Conservation (phyloP, 1,140 invertebrate genomes). For the Oryzaephilus surinamensis region DNA sequence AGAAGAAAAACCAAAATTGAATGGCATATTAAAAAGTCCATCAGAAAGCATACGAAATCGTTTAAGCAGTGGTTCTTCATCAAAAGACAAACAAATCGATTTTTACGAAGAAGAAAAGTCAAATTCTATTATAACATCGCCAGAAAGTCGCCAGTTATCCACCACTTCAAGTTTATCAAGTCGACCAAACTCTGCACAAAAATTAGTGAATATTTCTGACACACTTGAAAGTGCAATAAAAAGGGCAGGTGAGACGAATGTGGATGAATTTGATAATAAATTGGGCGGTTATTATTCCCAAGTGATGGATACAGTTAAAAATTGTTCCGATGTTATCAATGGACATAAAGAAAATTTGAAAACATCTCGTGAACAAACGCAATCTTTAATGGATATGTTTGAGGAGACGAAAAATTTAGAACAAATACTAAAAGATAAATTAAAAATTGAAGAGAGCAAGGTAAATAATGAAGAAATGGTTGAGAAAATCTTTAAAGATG, state of each 20-base stretch:
- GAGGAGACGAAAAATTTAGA: constrained; percentile 36
- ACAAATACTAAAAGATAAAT: too few relatives aligned
- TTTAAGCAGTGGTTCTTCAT: background rate
- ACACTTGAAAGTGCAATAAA: too few relatives aligned
- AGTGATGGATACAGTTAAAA: constrained; percentile 40
- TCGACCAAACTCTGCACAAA: constrained; percentile 11
- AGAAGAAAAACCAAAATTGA: background rate
- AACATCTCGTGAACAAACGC: constrained; percentile 34
- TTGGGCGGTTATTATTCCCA: constrained; percentile 37
- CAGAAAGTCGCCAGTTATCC: background rate
- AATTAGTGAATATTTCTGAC: constrained; percentile 33
- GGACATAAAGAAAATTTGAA: constrained; percentile 38
- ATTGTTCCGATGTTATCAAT: constrained; percentile 39
- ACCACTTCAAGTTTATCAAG: background rate
- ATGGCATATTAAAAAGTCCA: background rate
- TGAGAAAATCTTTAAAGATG: constrained; percentile 26
- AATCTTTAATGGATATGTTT: constrained; percentile 37
- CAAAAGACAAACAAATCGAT: background rate
- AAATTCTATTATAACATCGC: background rate
- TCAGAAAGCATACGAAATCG: background rate
- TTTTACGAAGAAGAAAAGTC: background rate
- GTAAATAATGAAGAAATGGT: constrained; percentile 22
- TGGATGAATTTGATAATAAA: constrained; percentile 20
- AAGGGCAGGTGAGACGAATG: constrained; percentile 7
- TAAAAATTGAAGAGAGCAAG: constrained; percentile 22